Conservation (phyloP, 2,888 invertebrate genomes). For the Pammene fasciana region DNA sequence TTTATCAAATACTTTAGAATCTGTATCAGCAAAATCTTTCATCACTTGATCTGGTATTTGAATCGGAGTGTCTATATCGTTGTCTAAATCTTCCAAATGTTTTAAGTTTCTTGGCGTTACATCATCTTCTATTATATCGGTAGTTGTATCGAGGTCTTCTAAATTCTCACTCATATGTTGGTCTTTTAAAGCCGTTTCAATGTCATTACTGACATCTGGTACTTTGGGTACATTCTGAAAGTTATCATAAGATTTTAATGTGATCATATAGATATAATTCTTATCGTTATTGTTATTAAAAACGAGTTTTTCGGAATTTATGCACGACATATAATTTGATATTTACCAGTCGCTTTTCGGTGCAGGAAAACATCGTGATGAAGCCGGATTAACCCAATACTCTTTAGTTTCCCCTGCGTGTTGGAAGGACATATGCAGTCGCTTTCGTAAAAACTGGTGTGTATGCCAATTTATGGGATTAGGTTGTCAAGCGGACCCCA, state of each 20-base stretch:
- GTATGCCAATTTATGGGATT: no score
- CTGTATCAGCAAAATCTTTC: background rate
- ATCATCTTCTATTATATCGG: background rate
- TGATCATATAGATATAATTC: no score
- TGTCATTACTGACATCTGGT: conserved; percentile 7
- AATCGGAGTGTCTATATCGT: conserved; percentile 7
- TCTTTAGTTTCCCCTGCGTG: no score
- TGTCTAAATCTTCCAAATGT: conserved; percentile 13
- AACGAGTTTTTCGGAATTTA: no score
- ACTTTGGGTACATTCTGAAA: conserved; percentile 18
- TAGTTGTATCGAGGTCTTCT: conserved; percentile 1
- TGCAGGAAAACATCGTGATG: no score
- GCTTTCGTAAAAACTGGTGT: no score
- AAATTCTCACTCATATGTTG: background rate
- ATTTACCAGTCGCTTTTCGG: no score
- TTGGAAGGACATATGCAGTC: no score
- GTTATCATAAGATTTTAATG: background rate
- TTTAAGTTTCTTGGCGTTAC: conserved; percentile 13
- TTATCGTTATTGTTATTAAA: no score
- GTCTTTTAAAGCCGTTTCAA: background rate
- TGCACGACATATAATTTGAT: no score
- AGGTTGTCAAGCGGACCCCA: no score
- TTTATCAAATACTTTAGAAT: background rate
- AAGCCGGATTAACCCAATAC: no score
- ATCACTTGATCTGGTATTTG: conserved; percentile 6